Base-by-base conservation (phyloP, 2,888 invertebrate species). In the Muscina levida region DNA sequence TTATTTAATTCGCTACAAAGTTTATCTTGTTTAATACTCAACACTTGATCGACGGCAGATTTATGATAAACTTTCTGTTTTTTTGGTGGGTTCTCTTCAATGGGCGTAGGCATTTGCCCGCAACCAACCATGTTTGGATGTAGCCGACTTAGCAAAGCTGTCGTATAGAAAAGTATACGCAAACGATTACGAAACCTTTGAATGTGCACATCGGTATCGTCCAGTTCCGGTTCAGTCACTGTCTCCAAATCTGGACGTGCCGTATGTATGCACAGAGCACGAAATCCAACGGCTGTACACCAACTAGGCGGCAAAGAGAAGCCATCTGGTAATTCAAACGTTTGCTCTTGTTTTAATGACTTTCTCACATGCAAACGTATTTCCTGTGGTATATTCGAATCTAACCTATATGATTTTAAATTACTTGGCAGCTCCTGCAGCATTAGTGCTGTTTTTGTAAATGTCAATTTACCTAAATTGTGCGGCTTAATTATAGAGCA, bases 231-330 rank as follows among this genome's bases (percentile, higher is more conserved):
- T 44, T 48, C 31, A 51, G 31, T 39, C 39, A 51, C 44, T 13
- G 56, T 39, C 10, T 39, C 26, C 5, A 48, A 1, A 15, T 59
- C 44, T 42, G 2, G 10, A 24, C 62, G 48, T 4, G 83, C 76
- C 0, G 84, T 67, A 17, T 86, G 83, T 68, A 90, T 86, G 66
- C 89, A 89, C 0, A 90, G 51, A 1, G 87, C 87, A 0, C 90
- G 87, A 31, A 90, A 87, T 0, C 87, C 90, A 77, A 90, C 83
- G 70, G 88, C 83, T 1, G 89, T 87, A 4, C 86, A 85, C 86
- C 86, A 90, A 77, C 82, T 90, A 1, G 89, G 87, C 5, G 89
- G 87, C 62, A 90, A 73, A 0, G 74, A 65, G n/a, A 72, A 56
- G 3, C 78, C 71, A 39, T 56, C 8, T 10, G 66, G 13, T 22